A percentile compares a stretch with the other conserved stretches of the same genome.
These are phyloP conservation scores for Crambe crambe DNA, from an alignment of 37 sponge, comb jelly and placozoan genomes.

Conservation along the genomic window DNA sequence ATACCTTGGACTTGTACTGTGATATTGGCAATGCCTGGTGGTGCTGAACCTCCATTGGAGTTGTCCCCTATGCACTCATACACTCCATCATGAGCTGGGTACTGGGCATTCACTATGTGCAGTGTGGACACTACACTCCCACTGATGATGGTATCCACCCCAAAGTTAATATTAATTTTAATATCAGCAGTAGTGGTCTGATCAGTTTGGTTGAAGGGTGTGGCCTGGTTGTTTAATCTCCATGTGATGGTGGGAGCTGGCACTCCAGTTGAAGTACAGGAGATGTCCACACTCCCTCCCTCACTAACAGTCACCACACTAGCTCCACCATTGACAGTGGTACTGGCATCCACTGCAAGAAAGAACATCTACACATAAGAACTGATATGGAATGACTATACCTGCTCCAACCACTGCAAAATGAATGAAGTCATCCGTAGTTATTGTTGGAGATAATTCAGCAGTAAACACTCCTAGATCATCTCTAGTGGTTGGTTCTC, in stretches of 20 bases:
- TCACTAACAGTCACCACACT: conserved; percentile 4
- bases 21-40: conserved; percentile 24
- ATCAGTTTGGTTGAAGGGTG: conserved; percentile 11
- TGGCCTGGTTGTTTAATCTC: conserved; percentile 1
- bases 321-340: neutral
- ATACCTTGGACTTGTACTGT: conserved; percentile 50
- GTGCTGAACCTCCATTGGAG: neutral
- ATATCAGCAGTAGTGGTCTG: too few relatives aligned
- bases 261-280: conserved; percentile 32
- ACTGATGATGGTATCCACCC: too few relatives aligned
- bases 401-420: conserved; percentile 16
- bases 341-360: conserved; percentile 10
- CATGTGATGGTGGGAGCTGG: conserved; percentile 58
- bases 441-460: neutral
- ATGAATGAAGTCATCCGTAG: neutral
- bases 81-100: conserved; percentile 34
- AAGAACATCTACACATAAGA: too few relatives aligned
- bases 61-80: conserved; percentile 31
- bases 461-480: conserved; percentile 25
- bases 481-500: conserved; percentile 4
- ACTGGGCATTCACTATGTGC: conserved; percentile 14
- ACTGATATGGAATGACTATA: neutral
- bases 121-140: conserved; percentile 9
- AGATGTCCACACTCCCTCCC: conserved; percentile 24
- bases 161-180: too few relatives aligned